Conservation (phyloP, 2,113 vertebrate genomes). For the Astur gentilis region DNA sequence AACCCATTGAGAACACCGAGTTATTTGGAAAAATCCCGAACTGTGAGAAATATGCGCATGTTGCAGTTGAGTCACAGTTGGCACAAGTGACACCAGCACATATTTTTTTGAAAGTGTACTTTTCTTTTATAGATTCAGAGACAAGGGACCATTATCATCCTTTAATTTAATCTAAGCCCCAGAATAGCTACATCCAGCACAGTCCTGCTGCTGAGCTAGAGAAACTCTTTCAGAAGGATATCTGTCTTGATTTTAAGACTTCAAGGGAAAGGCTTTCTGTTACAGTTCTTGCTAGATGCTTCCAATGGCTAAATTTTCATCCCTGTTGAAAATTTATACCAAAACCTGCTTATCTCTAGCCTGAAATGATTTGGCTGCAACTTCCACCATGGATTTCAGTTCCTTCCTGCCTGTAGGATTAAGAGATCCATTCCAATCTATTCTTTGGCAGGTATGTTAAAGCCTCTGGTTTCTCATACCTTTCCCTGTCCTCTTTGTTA, state of each 20-base stretch:
- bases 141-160: constrained; percentile 8
- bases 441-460: not conserved
- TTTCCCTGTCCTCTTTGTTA: not conserved
- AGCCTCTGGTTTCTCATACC: not conserved
- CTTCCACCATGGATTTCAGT: not conserved
- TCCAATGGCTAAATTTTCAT: not conserved
- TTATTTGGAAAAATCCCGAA: not conserved
- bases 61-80: constrained; percentile 25
- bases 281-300: not conserved
- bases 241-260: not conserved
- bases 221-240: not conserved
- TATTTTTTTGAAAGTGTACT: not conserved
- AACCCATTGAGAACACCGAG: not conserved
- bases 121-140: not conserved
- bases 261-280: not conserved
- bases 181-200: not conserved
- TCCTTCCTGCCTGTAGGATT: not conserved
- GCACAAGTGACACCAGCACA: not conserved
- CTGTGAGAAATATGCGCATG: not conserved
- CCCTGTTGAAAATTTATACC: not conserved
- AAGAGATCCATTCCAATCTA: not conserved
- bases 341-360: not conserved
- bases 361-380: not conserved
- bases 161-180: not conserved
- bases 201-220: not conserved